Conservation (phyloP, 2,888 invertebrate species). For the Chloroclystis v-ata region DNA sequence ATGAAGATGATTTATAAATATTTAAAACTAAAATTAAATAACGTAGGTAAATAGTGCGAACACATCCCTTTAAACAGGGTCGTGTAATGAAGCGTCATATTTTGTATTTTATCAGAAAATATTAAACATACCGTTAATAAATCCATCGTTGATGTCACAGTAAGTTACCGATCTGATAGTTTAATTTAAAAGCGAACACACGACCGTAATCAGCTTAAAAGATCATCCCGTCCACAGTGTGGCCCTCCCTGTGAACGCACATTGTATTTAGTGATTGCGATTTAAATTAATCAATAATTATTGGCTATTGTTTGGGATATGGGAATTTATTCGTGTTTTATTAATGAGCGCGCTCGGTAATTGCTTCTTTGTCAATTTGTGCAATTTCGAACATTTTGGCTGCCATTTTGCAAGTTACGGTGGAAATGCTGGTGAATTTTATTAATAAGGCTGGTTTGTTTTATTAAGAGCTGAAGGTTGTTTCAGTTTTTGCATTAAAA, state of each 20-base stretch:
- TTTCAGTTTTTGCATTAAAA: no score
- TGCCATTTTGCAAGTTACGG: background rate
- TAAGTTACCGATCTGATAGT: conserved; percentile 4
- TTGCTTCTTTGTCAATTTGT: background rate
- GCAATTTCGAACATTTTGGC: background rate
- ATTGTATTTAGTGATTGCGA: conserved; percentile 14
- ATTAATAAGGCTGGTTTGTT: background rate
- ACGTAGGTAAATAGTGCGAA: no score
- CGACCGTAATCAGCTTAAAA: conserved; percentile 25
- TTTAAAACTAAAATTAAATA: no score
- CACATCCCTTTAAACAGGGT: no score
- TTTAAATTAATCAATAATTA: conserved; percentile 11
- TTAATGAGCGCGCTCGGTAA: conserved; percentile 1
- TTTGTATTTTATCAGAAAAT: no score
- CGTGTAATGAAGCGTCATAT: no score
- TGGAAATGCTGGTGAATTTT: background rate
- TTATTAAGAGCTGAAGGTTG: no score
- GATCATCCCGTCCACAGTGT: conserved; percentile 22
- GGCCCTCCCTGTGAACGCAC: conserved; percentile 13
- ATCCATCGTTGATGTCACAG: background rate
- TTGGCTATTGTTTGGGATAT: background rate
- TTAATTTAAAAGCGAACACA: conserved; percentile 18
- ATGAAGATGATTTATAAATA: no score
- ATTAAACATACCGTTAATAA: background rate
- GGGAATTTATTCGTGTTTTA: background rate